Base-by-base conservation (phyloP, 2,797 vertebrate genomes). In the Holocentrus rufus region DNA sequence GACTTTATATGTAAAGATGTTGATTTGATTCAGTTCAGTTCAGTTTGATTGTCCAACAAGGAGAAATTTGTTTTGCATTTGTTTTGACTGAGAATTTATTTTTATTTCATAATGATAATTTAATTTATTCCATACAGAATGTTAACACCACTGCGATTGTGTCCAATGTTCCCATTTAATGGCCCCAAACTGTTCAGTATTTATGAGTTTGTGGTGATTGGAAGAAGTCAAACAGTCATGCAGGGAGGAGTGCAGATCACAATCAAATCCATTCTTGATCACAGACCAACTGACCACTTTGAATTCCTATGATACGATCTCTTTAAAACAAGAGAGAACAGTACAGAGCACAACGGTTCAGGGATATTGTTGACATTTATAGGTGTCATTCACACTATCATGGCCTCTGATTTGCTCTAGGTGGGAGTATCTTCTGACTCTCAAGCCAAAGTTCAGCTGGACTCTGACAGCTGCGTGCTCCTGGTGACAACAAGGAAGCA, bases 381-480 rank as follows among this genome's bases (percentile, higher is more conserved):
- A 31, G 46, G 44, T 39, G 13, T 54, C 50, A 36, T 10, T 25
- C 50, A 2, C n/a, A n/a, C 31, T 54, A 14, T 7, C 49, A 31
- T 10, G 31, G 27, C 15, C 14, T 20, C 68, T 50, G 17, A n/a
- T 50, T 34, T 47, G 22, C 47, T 47, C 4, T 27, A 8, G 46
- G 54, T 62, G 55, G 42, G 44, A 34, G 39, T 50, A 13, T 56
- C 39, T 53, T 65, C 14, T 8, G 20, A 42, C 69, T 22, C 49
- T 36, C 13, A 15, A 36, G 49, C 74, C 68, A 84, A 63, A 82
- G 82, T 83, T 83, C 80, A 74, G 44, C 67, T 70, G 64, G 64
- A 73, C 22, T 46, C 22, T 42, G 56, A 70, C 79, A 84, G 78
- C 80, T 82, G 72, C 68, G 7, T 30, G 46, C 23, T 22, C 58